Evolutionary conservation across 2,888 invertebrate genomes (phyloP).

Genomic region (Aphidius colemani): DNA sequence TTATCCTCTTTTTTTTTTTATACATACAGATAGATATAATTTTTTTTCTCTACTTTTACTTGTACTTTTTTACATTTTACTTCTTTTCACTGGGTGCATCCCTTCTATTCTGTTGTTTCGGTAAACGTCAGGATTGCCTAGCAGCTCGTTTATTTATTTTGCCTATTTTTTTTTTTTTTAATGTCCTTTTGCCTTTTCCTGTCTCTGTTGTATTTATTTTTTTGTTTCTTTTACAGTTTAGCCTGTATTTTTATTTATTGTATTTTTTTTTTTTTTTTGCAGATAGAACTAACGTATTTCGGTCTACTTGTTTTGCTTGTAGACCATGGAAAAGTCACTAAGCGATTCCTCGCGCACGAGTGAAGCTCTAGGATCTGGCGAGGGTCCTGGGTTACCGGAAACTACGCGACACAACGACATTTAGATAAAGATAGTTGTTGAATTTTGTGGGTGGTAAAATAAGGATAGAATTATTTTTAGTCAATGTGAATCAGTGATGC

Average conservation of each 20-base stretch:
- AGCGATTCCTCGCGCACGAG: conserved; percentile 32
- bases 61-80: conserved; percentile 4
- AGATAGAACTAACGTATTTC: conserved; percentile 22
- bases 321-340: conserved; percentile 36
- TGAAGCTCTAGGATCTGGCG: no score
- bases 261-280: conserved; percentile 23
- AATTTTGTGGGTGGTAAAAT: no score
- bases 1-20: conserved; percentile 9
- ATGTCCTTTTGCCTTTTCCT: conserved; percentile 18
- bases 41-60: conserved; percentile 13
- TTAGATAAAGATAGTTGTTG: no score
- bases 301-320: conserved; percentile 28
- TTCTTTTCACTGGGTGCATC: conserved; percentile 17
- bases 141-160: conserved; percentile 36
- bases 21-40: conserved; percentile 23
- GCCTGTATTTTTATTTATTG: background rate
- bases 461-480: no score
- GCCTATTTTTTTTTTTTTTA: conserved; percentile 19
- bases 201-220: background rate
- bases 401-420: no score
- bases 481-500: no score
- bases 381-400: no score
- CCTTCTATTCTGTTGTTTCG: conserved; percentile 33
- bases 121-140: conserved; percentile 37
- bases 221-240: background rate